phyloP scores from a whole-genome alignment of 2,113 vertebrate genomes.

The Embiotoca jacksoni region DNA sequence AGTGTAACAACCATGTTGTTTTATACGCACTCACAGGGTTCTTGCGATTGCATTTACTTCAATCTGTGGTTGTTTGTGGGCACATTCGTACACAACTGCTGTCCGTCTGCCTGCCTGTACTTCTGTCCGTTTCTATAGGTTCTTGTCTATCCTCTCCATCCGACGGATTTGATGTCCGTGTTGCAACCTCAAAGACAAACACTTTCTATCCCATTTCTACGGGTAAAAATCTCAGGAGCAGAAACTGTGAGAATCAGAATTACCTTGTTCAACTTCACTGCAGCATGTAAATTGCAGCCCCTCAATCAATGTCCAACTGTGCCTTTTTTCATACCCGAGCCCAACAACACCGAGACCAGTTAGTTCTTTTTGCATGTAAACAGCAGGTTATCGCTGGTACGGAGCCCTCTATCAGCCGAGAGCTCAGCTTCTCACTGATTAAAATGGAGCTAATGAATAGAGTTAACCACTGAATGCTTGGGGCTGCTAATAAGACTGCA shows the following conservation, averaged over 20 bases:
- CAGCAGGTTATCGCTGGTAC: slow-evolving; percentile 50
- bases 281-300: slow-evolving; percentile 62
- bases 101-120: background rate
- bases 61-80: slow-evolving; percentile 8
- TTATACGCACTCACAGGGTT: slow-evolving; percentile 43
- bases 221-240: slow-evolving; percentile 10
- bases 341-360: slow-evolving; percentile 18
- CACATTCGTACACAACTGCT: slow-evolving; percentile 13
- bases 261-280: slow-evolving; percentile 47
- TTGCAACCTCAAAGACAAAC: slow-evolving; percentile 8
- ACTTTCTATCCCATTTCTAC: slow-evolving; percentile 11
- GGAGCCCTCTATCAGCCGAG: slow-evolving; percentile 27
- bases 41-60: slow-evolving; percentile 58
- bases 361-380: slow-evolving; percentile 48
- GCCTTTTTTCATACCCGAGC: slow-evolving; percentile 37
- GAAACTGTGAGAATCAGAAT: slow-evolving; percentile 43
- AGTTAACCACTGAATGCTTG: slow-evolving; percentile 48
- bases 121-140: slow-evolving; percentile 20
- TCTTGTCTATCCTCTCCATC: slow-evolving; percentile 11
- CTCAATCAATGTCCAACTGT: slow-evolving; percentile 72
- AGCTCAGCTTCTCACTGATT: slow-evolving; percentile 45
- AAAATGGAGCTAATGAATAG: slow-evolving; percentile 54
- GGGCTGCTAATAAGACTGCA: slow-evolving; percentile 50
- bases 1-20: slow-evolving; percentile 44
- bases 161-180: slow-evolving; percentile 15